A percentile compares a stretch with the other conserved stretches of the same genome.
Evolutionary conservation across 92 coral and sea anemone species (phyloP).

Genomic region (Muricea muricata): DNA sequence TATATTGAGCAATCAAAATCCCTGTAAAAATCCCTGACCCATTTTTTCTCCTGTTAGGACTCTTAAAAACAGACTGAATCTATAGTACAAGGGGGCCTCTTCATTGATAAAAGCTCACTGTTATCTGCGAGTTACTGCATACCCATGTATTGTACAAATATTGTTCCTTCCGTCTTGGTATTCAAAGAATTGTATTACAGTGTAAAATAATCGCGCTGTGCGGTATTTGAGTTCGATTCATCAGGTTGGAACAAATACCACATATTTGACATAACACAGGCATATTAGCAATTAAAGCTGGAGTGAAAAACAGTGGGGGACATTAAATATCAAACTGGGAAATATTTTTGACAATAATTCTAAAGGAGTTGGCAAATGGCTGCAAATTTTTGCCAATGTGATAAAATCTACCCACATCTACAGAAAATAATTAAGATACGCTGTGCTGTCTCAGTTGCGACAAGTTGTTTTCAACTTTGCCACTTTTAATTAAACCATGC

Average conservation of each 20-base stretch:
- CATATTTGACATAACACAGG: conserved; percentile 6
- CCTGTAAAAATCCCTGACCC: not conserved
- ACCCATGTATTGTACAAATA: not conserved
- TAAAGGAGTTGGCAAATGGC: not conserved
- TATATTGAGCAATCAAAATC: not conserved
- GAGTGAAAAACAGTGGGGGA: not conserved
- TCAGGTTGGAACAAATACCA: not conserved
- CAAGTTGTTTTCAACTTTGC: not conserved
- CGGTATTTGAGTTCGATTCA: not conserved
- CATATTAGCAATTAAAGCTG: conserved; percentile 5
- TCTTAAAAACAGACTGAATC: not conserved
- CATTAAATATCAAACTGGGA: not conserved
- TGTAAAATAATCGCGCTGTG: not conserved
- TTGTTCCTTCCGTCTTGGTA: not conserved
- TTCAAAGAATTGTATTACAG: not conserved
- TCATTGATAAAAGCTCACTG: not conserved
- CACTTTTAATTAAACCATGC: not conserved
- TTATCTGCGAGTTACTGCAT: not conserved
- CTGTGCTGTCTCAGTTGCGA: not conserved
- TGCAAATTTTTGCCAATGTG: not conserved
- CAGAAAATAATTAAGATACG: not conserved
- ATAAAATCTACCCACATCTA: conserved; percentile 5
- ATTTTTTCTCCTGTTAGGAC: not conserved
- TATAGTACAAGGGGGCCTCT: not conserved
- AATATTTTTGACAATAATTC: not conserved